These are phyloP conservation scores for Panopea generosa DNA, from an alignment of 2,888 invertebrate genomes.

Conservation along the genomic window DNA sequence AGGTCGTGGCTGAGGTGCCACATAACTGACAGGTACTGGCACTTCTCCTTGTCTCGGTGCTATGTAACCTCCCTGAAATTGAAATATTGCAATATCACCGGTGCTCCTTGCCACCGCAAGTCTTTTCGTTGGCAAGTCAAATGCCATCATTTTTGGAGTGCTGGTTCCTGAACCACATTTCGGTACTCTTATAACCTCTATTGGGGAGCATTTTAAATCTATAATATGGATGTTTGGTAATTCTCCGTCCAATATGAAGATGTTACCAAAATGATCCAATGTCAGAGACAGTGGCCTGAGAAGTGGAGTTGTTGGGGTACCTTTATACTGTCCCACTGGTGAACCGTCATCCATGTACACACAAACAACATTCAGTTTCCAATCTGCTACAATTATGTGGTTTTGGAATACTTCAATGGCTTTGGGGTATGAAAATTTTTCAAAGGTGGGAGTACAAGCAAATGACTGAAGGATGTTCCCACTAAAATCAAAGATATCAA, in stretches of 20 bases:
- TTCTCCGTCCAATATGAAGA: conserved; percentile 53
- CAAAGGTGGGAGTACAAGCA: conserved; percentile 21
- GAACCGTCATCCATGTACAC: conserved; percentile 40
- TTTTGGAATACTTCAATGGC: conserved; percentile 37
- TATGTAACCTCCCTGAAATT: conserved; percentile 41
- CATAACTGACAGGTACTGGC: not conserved
- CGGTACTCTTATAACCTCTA: conserved; percentile 50
- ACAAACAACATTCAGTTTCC: conserved; percentile 41
- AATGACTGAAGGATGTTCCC: conserved; percentile 28
- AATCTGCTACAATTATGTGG: conserved; percentile 43
- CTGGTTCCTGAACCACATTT: conserved; percentile 4
- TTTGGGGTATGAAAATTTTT: conserved; percentile 29
- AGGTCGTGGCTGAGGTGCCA: not conserved
- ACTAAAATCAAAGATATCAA: conserved; percentile 40
- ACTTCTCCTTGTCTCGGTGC: conserved; percentile 24
- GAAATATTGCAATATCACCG: conserved; percentile 46
- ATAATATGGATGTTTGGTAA: conserved; percentile 49
- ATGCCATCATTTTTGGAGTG: conserved; percentile 33
- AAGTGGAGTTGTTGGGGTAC: conserved; percentile 38
- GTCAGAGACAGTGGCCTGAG: conserved; percentile 46
- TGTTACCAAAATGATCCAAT: conserved; percentile 44
- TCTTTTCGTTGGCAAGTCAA: conserved; percentile 25
- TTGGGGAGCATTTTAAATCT: conserved; percentile 28
- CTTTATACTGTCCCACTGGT: conserved; percentile 44
- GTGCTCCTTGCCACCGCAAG: conserved; percentile 31